phyloP scores from a whole-genome alignment of 92 coral and sea anemone genomes.

The Metridium senile region DNA sequence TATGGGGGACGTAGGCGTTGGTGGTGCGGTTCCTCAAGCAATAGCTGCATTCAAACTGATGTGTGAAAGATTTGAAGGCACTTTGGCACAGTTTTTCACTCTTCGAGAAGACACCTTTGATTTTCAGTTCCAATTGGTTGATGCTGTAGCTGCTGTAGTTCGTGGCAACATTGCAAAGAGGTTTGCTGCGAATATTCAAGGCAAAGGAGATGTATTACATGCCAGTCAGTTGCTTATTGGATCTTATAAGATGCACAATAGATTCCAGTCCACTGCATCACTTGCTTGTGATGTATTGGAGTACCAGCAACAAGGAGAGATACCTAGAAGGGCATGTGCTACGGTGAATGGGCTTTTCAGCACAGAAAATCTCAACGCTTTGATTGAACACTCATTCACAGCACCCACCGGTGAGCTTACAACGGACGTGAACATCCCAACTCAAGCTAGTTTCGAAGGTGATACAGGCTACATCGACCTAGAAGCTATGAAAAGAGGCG shows the following conservation, averaged over 20 bases:
- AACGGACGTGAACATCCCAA: constrained; percentile 48
- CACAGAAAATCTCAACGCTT: constrained; percentile 37
- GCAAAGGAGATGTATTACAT: constrained; percentile 30
- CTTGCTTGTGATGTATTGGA: constrained; percentile 45
- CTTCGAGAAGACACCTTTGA: too few relatives aligned
- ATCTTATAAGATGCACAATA: constrained; percentile 45
- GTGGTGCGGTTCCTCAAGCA: constrained; percentile 30
- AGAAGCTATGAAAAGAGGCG: constrained; percentile 35
- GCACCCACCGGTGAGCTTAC: constrained; percentile 26
- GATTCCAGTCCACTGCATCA: constrained; percentile 47
- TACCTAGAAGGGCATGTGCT: constrained; percentile 25
- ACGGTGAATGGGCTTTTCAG: constrained; percentile 51
- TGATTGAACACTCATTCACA: constrained; percentile 45
- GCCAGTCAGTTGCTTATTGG: constrained; percentile 47
- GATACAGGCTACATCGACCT: constrained; percentile 56
- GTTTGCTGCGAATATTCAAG: constrained; percentile 41
- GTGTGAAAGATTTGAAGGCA: constrained; percentile 65
- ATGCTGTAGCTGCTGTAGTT: constrained; percentile 44
- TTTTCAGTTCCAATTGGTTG: constrained; percentile 62
- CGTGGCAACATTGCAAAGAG: constrained; percentile 52
- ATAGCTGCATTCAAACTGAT: constrained; percentile 29
- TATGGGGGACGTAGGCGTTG: constrained; percentile 42
- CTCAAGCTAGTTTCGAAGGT: constrained; percentile 46
- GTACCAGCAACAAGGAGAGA: constrained; percentile 32
- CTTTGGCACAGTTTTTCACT: constrained; percentile 59